Base-by-base conservation (phyloP, 2,888 invertebrate genomes). In the Diachrysia chrysitis region DNA sequence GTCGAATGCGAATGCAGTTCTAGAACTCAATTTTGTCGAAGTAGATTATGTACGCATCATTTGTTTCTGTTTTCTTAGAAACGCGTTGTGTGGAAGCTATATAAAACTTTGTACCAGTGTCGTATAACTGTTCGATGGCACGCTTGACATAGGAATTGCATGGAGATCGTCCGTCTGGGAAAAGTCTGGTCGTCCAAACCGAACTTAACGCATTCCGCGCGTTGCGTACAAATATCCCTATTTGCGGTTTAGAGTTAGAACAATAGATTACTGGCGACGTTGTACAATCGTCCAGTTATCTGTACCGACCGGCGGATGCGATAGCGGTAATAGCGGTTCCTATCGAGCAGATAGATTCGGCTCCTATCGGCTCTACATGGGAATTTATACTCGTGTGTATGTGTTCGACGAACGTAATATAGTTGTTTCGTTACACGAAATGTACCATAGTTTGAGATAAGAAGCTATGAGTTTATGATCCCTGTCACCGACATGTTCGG, bases 301-400 rank as follows among this genome's bases (percentile, higher is more conserved):
- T 88, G 69, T 71, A 73, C 75, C 76, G 79, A 57, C 73, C 83
- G 83, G 85, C 92, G 94, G 94, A 94, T 87, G 91, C 89, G 94
- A 94, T 93, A 94, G 93, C 63, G 93, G 93, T 91, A 90, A 92
- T 90, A 92, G 91, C 83, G 92, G 92, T 90, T 86, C 85, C 88
- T 91, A 91, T 89, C 88, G 86, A 76, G 63, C 86, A 86, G 89
- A 90, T 92, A 92, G 90, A 92, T 91, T 89, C 88, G 81, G 72
- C 76, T 82, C 82, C 88, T 92, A 93, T 93, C 92, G 82, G 75
- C 75, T 78, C 79, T 86, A 83, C 86, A 91, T 92, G 93, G 91
- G 93, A 93, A 92, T 90, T 87, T 88, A 88, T 89, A 85, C 81
- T 71, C 70, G 67, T 82, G 74, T 79, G 84, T 77, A 83, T 73